Conservation (phyloP, 2,113 vertebrate genomes). For the Erythrocercus mccallii region DNA sequence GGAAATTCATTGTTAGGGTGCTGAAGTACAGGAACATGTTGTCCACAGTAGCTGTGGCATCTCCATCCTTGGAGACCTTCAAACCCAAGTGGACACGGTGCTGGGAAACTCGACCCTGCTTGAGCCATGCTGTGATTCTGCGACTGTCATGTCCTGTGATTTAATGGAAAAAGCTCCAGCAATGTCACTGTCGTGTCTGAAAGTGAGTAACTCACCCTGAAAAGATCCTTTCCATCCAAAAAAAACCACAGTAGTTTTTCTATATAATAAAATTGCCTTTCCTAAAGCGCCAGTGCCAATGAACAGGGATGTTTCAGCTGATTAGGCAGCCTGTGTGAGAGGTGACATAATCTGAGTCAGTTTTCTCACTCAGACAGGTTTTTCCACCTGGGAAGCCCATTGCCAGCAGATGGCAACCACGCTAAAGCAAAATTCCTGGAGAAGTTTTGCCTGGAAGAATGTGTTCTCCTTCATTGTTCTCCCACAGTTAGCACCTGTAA, state of each 20-base stretch:
- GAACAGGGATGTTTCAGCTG: neutral
- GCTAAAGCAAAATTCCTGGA: neutral
- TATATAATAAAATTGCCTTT: neutral
- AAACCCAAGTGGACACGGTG: neutral
- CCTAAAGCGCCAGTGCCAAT: accelerated
- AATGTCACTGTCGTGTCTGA: neutral
- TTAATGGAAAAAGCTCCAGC: neutral
- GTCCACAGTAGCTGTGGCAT: no score
- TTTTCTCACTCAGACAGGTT: neutral
- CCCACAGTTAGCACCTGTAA: neutral
- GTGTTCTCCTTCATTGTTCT: neutral
- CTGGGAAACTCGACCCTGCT: neutral
- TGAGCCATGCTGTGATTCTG: neutral
- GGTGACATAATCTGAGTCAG: neutral
- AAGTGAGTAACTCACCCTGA: neutral
- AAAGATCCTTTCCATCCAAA: neutral
- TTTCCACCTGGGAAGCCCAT: neutral
- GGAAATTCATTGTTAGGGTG: neutral
- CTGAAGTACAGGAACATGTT: neutral
- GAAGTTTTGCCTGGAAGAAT: neutral
- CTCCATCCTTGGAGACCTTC: neutral
- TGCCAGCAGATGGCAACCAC: slow-evolving; percentile 34
- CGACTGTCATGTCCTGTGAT: neutral
- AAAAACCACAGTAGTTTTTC: neutral
- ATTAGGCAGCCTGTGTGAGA: neutral